phyloP scores from a whole-genome alignment of 2,888 invertebrate genomes.

The Habrosyne pyritoides region DNA sequence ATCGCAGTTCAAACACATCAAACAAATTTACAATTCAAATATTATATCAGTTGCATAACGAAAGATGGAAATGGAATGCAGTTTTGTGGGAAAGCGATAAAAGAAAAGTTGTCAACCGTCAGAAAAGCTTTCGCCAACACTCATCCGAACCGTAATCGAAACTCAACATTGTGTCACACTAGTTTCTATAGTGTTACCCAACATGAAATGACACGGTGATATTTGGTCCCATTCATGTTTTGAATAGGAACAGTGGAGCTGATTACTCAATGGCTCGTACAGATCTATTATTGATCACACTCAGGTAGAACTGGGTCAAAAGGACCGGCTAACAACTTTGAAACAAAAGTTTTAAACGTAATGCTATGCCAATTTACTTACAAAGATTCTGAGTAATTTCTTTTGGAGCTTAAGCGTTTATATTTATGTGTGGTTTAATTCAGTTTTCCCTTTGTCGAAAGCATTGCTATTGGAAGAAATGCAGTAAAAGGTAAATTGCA shows the following conservation, averaged over 20 bases:
- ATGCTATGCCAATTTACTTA: neutral
- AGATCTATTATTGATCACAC: constrained; percentile 46
- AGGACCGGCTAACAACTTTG: constrained; percentile 14
- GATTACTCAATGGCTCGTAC: constrained; percentile 61
- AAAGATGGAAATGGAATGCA: neutral
- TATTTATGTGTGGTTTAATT: too few species aligned
- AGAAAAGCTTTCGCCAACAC: constrained; percentile 14
- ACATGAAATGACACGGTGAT: constrained; percentile 53
- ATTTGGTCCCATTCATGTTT: constrained; percentile 57
- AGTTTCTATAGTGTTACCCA: constrained; percentile 32
- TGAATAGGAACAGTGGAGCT: constrained; percentile 46
- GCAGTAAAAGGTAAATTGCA: too few species aligned
- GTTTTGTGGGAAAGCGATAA: neutral
- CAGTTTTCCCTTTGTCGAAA: too few species aligned
- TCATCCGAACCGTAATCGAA: constrained; percentile 11
- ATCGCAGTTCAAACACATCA: neutral
- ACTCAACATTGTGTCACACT: constrained; percentile 12
- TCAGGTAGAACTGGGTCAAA: constrained; percentile 40
- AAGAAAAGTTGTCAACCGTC: neutral
- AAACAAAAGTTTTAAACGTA: constrained; percentile 2
- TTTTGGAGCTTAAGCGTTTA: neutral
- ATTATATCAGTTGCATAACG: neutral
- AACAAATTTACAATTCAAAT: too few species aligned
- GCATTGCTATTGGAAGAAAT: too few species aligned
- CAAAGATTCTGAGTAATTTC: neutral